Percentiles rank a stretch among this genome's conserved stretches.
Conservation (phyloP, 2,113 vertebrate genomes). For the Lathamus discolor region DNA sequence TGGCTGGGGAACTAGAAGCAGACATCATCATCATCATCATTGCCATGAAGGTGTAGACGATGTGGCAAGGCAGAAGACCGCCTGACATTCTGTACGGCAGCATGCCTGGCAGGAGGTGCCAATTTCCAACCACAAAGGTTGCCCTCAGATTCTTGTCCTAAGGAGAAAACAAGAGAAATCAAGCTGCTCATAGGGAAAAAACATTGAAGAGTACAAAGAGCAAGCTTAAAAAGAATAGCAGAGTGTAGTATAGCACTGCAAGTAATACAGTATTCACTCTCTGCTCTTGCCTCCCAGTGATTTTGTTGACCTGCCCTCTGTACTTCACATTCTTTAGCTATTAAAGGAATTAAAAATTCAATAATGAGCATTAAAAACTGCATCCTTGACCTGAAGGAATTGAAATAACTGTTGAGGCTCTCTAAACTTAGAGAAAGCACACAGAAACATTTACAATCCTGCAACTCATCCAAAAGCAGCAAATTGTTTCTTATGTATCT, state of each 20-base stretch:
- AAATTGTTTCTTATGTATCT: conserved; percentile 38
- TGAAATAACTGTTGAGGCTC: neutral
- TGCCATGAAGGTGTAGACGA: neutral
- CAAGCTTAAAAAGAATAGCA: neutral
- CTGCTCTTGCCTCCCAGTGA: conserved; percentile 8
- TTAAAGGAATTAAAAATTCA: conserved; percentile 50
- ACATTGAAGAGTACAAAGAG: neutral
- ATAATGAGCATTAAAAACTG: conserved; percentile 7
- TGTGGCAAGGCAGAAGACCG: neutral
- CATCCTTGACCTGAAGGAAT: conserved; percentile 22
- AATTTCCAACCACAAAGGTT: neutral
- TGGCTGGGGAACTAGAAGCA: neutral
- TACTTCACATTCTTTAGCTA: conserved; percentile 35
- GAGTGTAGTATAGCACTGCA: neutral
- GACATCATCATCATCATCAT: neutral
- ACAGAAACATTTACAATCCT: neutral
- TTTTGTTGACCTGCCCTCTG: conserved; percentile 14
- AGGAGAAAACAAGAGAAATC: neutral
- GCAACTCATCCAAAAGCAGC: conserved; percentile 17
- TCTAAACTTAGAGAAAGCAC: conserved; percentile 11
- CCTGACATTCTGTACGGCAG: neutral
- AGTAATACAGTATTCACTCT: conserved; percentile 47
- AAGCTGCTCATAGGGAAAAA: neutral
- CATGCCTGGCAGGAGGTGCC: accelerated
- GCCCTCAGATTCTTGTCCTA: neutral